Percentiles rank a stretch among this genome's conserved stretches.
Evolutionary conservation across 1,140 invertebrate species (phyloP).

Genomic region (Aphelinus certus): DNA sequence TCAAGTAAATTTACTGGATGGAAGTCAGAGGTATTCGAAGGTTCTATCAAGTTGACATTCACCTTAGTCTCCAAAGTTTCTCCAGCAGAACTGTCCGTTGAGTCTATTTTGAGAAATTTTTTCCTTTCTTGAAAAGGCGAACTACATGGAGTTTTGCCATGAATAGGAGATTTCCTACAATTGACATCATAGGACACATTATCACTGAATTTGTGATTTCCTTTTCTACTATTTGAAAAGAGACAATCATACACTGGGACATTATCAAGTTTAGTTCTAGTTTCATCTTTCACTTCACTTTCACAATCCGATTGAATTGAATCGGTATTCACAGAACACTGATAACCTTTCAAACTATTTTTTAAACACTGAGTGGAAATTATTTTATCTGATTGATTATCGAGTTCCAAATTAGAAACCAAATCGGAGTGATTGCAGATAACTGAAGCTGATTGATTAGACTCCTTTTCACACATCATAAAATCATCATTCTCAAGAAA

Average conservation of each 20-base stretch:
- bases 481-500: conserved; percentile 29
- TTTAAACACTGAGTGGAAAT: conserved; percentile 36
- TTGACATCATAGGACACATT: conserved; percentile 36
- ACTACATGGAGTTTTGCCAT: conserved; percentile 48
- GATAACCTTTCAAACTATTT: conserved; percentile 37
- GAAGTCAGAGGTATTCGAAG: conserved; percentile 33
- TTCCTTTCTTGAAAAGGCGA: conserved; percentile 42
- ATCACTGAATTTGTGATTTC: conserved; percentile 28
- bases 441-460: conserved; percentile 35
- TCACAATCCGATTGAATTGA: conserved; percentile 35
- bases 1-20: conserved; percentile 29
- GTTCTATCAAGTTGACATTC: conserved; percentile 25
- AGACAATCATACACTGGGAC: conserved; percentile 17
- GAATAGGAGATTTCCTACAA: conserved; percentile 46
- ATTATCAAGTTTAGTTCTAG: conserved; percentile 25
- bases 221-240: conserved; percentile 27
- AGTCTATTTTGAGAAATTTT: conserved; percentile 34
- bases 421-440: conserved; percentile 25
- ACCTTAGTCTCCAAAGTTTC: conserved; percentile 35
- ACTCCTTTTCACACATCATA: conserved; percentile 28
- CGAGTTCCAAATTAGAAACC: conserved; percentile 30
- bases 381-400: conserved; percentile 26
- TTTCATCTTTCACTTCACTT: conserved; percentile 24
- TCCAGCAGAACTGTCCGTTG: conserved; percentile 34
- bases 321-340: conserved; percentile 33